phyloP scores from a whole-genome alignment of 2,113 vertebrate genomes.

The Bolborhynchus lineola region DNA sequence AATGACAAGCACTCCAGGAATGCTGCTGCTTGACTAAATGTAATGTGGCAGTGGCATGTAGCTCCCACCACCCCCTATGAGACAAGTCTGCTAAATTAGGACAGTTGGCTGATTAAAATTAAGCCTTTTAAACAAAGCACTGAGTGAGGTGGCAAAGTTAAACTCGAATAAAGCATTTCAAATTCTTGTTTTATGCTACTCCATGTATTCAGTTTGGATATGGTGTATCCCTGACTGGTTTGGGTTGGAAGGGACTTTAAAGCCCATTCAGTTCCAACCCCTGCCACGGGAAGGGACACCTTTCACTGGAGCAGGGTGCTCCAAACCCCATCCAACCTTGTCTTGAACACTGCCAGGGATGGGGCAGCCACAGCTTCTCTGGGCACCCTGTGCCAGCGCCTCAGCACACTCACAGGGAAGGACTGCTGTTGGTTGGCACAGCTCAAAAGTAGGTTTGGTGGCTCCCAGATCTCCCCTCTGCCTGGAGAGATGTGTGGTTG shows the following conservation, averaged over 20 bases:
- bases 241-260: background rate
- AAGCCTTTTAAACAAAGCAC: background rate
- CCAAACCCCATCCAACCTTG: background rate
- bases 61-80: background rate
- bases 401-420: background rate
- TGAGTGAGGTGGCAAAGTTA: background rate
- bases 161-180: background rate
- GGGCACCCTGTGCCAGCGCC: background rate
- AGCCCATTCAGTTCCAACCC: background rate
- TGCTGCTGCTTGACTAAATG: background rate
- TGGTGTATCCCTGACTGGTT: background rate
- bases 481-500: too few relatives aligned
- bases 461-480: background rate
- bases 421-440: background rate
- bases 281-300: accelerated
- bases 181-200: background rate
- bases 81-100: background rate
- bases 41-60: background rate
- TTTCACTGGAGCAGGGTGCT: background rate
- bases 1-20: background rate
- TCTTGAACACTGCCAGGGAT: background rate
- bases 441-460: background rate
- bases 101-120: slow-evolving; percentile 7
- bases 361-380: background rate
- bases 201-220: background rate